Base-by-base conservation (phyloP, 2,113 vertebrate genomes). In the Excalfactoria chinensis region DNA sequence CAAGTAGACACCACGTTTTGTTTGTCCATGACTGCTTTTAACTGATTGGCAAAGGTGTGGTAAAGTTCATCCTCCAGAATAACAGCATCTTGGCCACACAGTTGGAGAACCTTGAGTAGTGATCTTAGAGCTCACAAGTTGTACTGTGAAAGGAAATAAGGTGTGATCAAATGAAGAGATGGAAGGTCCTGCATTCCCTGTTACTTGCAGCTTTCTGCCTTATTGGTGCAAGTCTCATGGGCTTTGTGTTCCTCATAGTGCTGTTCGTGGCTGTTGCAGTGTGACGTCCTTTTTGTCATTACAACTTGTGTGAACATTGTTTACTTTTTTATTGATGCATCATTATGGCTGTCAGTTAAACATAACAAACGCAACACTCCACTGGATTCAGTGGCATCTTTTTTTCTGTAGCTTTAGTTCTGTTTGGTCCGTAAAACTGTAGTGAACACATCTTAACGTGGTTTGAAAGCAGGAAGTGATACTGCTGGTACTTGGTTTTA, bases 11-110 rank as follows among this genome's bases (percentile, higher is more conserved):
- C 22, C 28, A 19, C 21, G 7, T 58, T 62, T 76, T 32, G n/a
- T 70, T 93, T 1, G 0, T 55, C 25, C 0, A 0, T 44, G 7
- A 19, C 56, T 67, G 16, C 21, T 71, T 73, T 73, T 48, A 66
- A 35, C 60, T 66, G 76, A 32, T 70, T 79, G 56, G 9, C 63
- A 59, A 68, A 55, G 2, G 0, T 49, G 53, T 48, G 32, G 4
- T 43, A 30, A 64, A 56, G 25, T 64, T 64, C 10, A 7, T 60
- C 3, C 15, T 78, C 21, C 43, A 40, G 53, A 75, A 35, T 56
- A 49, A 66, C 28, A 69, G 30, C 0, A 0, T 25, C 32, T 77
- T 84, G 18, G 25, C 7, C 67, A 9, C 2, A 2, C 66, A 49
- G n/a, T 21, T 77, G 46, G 60, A 48, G 60, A 74, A 71, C 37